Evolutionary conservation across 2,888 invertebrate genomes (phyloP).

Genomic region (Perizoma flavofasciatum): DNA sequence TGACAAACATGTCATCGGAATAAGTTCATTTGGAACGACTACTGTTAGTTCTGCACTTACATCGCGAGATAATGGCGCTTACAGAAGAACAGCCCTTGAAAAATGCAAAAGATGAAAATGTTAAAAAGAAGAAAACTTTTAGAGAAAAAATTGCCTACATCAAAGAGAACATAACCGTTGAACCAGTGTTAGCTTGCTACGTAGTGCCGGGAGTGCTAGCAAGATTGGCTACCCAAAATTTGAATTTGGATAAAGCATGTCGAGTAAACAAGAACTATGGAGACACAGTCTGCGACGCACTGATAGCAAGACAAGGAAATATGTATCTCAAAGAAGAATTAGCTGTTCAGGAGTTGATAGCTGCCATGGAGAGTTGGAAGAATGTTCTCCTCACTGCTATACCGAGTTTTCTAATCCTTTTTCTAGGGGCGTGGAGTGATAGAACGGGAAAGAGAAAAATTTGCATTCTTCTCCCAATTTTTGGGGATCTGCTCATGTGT

Average conservation of each 20-base stretch:
- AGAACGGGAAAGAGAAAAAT: constrained; percentile 82
- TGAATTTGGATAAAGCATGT: constrained; percentile 93
- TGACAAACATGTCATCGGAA: constrained; percentile 34
- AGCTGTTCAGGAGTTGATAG: constrained; percentile 82
- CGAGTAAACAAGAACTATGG: constrained; percentile 89
- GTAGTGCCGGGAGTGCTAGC: constrained; percentile 86
- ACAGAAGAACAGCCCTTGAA: constrained; percentile 65
- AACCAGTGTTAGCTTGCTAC: constrained; percentile 86
- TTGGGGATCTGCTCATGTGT: constrained; percentile 79
- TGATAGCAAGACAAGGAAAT: constrained; percentile 87
- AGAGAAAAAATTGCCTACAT: constrained; percentile 74
- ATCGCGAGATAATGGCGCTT: constrained; percentile 50
- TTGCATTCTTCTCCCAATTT: constrained; percentile 81
- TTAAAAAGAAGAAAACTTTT: constrained; percentile 58
- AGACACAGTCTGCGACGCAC: constrained; percentile 88
- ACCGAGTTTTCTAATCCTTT: constrained; percentile 81
- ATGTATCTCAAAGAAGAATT: constrained; percentile 85
- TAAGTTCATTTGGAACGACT: constrained; percentile 22
- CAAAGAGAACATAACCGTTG: constrained; percentile 85
- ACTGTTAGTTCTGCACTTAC: constrained; percentile 37
- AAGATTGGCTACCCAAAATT: constrained; percentile 90
- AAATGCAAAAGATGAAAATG: constrained; percentile 31
- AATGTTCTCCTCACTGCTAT: constrained; percentile 80
- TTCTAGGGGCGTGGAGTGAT: constrained; percentile 86
- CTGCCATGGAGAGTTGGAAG: constrained; percentile 82